Evolutionary conservation across 2,113 vertebrate species (phyloP).

Genomic region (Collichthys lucidus): DNA sequence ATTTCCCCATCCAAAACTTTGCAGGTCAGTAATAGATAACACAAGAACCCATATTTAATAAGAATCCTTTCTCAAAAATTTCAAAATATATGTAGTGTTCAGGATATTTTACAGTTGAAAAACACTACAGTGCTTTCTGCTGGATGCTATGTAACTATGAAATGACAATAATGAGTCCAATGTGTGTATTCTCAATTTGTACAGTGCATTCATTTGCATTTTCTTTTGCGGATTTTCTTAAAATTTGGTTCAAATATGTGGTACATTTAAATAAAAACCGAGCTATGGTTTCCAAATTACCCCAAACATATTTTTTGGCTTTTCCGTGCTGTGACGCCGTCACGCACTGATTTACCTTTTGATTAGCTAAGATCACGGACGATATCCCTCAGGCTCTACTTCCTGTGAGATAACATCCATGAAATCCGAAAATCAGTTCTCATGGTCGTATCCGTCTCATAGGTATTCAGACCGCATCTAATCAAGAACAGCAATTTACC

Average conservation of each 20-base stretch:
- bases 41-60: not conserved
- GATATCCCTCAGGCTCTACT: not conserved
- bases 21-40: too few species aligned
- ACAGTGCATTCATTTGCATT: too few species aligned
- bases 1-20: not conserved
- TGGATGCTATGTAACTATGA: not conserved
- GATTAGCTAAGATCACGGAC: not conserved
- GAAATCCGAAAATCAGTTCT: not conserved
- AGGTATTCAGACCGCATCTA: not conserved
- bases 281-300: not conserved
- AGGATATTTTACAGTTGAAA: too few species aligned
- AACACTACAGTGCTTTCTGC: not conserved
- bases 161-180: too few species aligned
- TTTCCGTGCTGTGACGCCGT: not conserved
- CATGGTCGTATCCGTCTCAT: not conserved
- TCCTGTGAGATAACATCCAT: slow-evolving; percentile 2
- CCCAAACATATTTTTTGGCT: not conserved
- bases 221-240: too few species aligned
- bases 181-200: too few species aligned
- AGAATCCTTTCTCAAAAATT: not conserved
- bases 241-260: too few species aligned
- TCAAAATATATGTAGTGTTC: not conserved
- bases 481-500: slow-evolving; percentile 2
- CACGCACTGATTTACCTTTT: not conserved
- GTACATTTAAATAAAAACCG: too few species aligned